Base-by-base conservation (phyloP, 2,797 vertebrate species). In the Carapus acus region DNA sequence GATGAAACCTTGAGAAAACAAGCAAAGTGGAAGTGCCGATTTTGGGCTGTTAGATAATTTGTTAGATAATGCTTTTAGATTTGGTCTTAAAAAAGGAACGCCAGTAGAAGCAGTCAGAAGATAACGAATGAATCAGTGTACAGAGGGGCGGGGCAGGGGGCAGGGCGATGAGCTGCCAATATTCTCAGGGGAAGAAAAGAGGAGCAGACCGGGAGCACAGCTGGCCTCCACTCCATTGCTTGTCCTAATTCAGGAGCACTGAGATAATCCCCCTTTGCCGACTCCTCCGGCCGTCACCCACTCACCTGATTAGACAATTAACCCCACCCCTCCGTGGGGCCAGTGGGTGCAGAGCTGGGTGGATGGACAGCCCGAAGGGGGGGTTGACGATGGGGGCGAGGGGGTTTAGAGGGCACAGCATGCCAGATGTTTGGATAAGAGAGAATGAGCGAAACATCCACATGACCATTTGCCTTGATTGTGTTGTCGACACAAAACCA, bases 131-230 rank as follows among this genome's bases (percentile, higher is more conserved):
- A 12, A 20, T 33, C 41, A 20, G 23, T 18, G 7, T 19, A 5
- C 14, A 17, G 16, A 12, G 8, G 15, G 65, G 63, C 19, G 45
- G 62, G 53, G 14, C 17, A 14, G 22, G 54, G 71, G 37, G 56
- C 58, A 58, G 64, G 71, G 73, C 73, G 75, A 71, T 50, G 58
- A 69, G 60, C 52, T 31, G 58, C 60, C 49, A 49, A 27, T 61
- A 62, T 53, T 67, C 48, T 53, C 42, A 1, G 54, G 37, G 69
- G 58, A 65, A 67, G 60, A 72, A 73, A 69, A 69, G 58, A 72
- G 74, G 66, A 69, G 66, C 73, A 75, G 76, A 82, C 76, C 79
- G 70, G 74, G 66, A 69, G 66, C 73, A 75, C 78, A 82, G 78
- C 79, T 78, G 73, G 66, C 54, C 67, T 62, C 55, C 45, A 49